Base-by-base conservation (phyloP, 2,113 vertebrate genomes). In the Corythoichthys haematopterus region DNA sequence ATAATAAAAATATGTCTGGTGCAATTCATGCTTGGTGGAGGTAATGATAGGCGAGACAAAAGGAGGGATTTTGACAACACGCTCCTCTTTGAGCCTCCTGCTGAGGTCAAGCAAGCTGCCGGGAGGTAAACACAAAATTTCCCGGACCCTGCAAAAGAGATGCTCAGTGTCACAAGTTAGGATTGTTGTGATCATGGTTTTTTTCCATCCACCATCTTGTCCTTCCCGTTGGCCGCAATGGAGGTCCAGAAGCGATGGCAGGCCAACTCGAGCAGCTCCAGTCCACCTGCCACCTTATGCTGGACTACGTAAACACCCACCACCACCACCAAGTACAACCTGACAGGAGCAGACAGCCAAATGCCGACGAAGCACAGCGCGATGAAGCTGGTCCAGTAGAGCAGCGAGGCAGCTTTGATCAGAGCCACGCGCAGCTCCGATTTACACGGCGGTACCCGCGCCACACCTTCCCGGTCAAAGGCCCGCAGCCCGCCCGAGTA, bases 231-330 rank as follows among this genome's bases (percentile, higher is more conserved):
- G 0, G 45, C 64, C 35, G 64, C 61, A 65, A 37, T 40, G 0
- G 80, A 68, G 70, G 84, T 91, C 85, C 93, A 93, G 76, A 91
- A 90, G 0, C 15, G 91, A 74, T 98, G 93, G 66, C 94, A 95
- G 51, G 94, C 85, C 60, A 99, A 76, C 91, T 99, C 97, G 45
- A 97, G 84, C 69, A 98, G 80, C 88, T 99, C 97, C 59, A 98
- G 74, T 52, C 97, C 97, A 2, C 97, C 97, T 11, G 93, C 88
- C 7, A 94, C 2, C 88, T 91, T 94, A 36, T 95, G 94, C 84
- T 97, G 95, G 38, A 79, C 81, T 6, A 93, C 52, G 4, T 91
- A 96, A 28, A 99, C 78, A 13, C 86, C 2, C 10, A 93, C 67
- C 87, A 92, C 59, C 45, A 89, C 35, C n/a, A 92, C 72, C 47